phyloP scores from a whole-genome alignment of 2,113 vertebrate species.

The Vireo altiloquus region DNA sequence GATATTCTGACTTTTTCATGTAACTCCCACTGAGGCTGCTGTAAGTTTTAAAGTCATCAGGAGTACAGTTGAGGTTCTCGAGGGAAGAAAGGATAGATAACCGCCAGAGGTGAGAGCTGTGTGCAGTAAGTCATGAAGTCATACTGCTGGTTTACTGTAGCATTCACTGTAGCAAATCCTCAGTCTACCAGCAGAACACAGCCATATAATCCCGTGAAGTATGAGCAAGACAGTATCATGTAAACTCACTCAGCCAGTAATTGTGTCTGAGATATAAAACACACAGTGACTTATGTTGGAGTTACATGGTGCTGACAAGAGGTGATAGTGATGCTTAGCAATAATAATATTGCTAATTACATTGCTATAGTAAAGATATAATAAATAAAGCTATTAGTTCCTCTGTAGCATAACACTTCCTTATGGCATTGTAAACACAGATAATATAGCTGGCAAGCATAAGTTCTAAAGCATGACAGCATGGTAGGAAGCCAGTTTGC shows the following conservation, averaged over 20 bases:
- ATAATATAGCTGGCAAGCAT: conserved; percentile 43
- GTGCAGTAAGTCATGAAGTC: background rate
- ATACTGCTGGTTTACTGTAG: background rate
- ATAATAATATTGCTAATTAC: conserved; percentile 68
- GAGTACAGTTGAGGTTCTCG: background rate
- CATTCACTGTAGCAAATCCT: background rate
- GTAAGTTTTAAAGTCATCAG: background rate
- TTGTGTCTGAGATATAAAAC: conserved; percentile 36
- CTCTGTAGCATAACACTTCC: conserved; percentile 47
- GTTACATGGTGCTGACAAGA: conserved; percentile 52
- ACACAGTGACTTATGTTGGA: conserved; percentile 36
- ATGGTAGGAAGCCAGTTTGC: background rate
- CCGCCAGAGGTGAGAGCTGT: background rate
- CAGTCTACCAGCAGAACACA: background rate
- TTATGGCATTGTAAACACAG: conserved; percentile 57
- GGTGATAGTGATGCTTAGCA: conserved; percentile 49
- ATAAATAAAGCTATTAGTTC: conserved; percentile 62
- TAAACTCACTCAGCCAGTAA: conserved; percentile 31
- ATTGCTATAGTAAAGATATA: conserved; percentile 46
- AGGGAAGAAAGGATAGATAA: background rate
- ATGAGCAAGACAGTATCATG: background rate
- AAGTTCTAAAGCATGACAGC: background rate
- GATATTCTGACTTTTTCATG: background rate
- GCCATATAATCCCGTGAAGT: background rate
- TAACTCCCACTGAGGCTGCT: background rate